These are phyloP conservation scores for Ctenoplectra terminalis DNA, from an alignment of 1,140 invertebrate species.

Conservation along the genomic window DNA sequence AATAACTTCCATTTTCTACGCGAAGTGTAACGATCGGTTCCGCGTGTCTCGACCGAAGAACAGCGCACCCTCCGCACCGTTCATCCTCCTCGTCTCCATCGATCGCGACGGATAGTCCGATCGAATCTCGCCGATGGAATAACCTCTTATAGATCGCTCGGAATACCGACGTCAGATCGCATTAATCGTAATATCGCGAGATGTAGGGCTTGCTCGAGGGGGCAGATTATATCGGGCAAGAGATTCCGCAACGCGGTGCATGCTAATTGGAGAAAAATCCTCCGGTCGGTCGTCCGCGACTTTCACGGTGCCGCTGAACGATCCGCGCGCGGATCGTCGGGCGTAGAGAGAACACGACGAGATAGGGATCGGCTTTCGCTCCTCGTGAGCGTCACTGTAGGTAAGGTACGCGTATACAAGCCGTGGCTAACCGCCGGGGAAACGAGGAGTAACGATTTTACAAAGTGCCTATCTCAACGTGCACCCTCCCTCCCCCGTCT, in stretches of 20 bases:
- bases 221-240: slow-evolving; percentile 59
- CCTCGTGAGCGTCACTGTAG: slow-evolving; percentile 71
- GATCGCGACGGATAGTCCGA: slow-evolving; percentile 38
- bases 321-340: slow-evolving; percentile 58
- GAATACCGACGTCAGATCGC: slow-evolving; percentile 69
- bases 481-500: no score
- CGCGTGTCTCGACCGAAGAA: background rate
- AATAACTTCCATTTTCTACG: background rate
- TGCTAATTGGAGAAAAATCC: slow-evolving; percentile 74
- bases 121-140: slow-evolving; percentile 14
- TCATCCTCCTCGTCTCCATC: no score
- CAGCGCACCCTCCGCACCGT: no score
- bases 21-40: slow-evolving; percentile 2
- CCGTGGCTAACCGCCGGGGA: slow-evolving; percentile 54
- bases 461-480: slow-evolving; percentile 62
- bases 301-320: slow-evolving; percentile 30
- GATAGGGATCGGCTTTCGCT: slow-evolving; percentile 73
- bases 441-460: slow-evolving; percentile 71
- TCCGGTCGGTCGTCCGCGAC: background rate
- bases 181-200: slow-evolving; percentile 73
- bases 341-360: slow-evolving; percentile 66
- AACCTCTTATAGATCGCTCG: slow-evolving; percentile 28
- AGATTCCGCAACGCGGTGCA: slow-evolving; percentile 69
- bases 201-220: slow-evolving; percentile 33
- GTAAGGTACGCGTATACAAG: slow-evolving; percentile 60